Evolutionary conservation across 2,888 invertebrate species (phyloP).

Genomic region (Strigamia maritima): DNA sequence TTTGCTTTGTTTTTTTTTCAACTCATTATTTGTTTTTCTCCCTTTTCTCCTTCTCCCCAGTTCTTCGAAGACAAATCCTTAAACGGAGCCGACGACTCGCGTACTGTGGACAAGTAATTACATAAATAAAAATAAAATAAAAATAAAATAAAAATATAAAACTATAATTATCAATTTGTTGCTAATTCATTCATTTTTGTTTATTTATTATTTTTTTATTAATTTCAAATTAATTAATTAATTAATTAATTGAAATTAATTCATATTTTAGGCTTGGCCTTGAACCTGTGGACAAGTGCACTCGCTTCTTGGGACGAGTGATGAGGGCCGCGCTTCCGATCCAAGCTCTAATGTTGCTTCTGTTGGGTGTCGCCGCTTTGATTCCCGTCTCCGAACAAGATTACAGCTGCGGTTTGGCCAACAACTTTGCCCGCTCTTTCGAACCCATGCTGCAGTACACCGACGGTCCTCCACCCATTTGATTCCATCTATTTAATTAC

Average conservation of each 20-base stretch:
- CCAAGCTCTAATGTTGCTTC: conserved; percentile 86
- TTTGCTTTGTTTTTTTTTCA: background rate
- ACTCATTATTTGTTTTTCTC: background rate
- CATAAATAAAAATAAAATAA: too few species aligned
- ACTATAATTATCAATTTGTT: conserved; percentile 49
- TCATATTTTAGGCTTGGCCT: background rate
- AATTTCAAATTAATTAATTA: background rate
- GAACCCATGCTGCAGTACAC: conserved; percentile 87
- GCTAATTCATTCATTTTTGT: conserved; percentile 12
- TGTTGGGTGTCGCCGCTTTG: conserved; percentile 88
- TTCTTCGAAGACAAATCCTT: conserved; percentile 28
- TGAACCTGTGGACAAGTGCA: conserved; percentile 33
- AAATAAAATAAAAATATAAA: too few species aligned
- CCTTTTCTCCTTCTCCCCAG: conserved; percentile 16
- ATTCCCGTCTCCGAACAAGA: conserved; percentile 84
- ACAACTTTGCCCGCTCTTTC: conserved; percentile 75
- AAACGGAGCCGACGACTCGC: background rate
- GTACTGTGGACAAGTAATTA: conserved; percentile 33
- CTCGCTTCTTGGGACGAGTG: conserved; percentile 79
- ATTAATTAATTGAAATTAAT: too few species aligned
- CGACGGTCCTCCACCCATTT: conserved; percentile 86
- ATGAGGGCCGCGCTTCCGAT: conserved; percentile 88
- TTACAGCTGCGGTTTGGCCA: conserved; percentile 78
- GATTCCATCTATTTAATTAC: too few species aligned
- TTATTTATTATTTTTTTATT: conserved; percentile 35